Evolutionary conservation across 1,140 invertebrate genomes (phyloP), one percentile per base, ranked within the genome.

Genomic region (Schlechtendalia chinensis): DNA sequence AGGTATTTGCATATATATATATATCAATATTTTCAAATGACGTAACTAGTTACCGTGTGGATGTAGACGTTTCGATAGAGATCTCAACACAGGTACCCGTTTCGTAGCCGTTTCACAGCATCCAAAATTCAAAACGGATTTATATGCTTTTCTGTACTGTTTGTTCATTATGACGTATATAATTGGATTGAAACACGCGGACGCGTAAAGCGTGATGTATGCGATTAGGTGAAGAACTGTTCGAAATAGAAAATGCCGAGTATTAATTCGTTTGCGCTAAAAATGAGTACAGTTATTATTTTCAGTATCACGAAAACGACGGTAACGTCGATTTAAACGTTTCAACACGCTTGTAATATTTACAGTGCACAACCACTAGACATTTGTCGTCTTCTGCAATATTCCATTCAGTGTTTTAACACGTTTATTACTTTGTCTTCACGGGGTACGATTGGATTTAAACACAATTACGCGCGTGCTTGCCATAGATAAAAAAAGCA

Each of bases 131-230:
- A 89, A 81, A n/a, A 88, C 86, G 14, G 85, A 84, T 83, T 86
- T 86, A 84, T 89, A 89, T 2, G 89, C 89, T 81, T 86, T 85
- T 65, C 89, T 83, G 83, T 90, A 90, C 81, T 89, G 89, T 56
- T 87, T 86, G 84, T 90, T 90, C 87, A 89, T 89, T 50, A 89
- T 88, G 14, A 89, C 89, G 82, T 90, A 90, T 61, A 90, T 88
- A 19, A 90, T 86, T 0, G 89, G 89, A 84, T 90, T 90, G 69
- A 89, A 86, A 81, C 88, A 89, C 0, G 88, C 87, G 45, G 87
- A 88, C 32, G 88, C 81, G 83, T 90, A 90, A 29, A 90, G 85
- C 72, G 89, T 84, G 19, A 90, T 83, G 83, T 90, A 90, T 10
- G 88, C 86, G 11, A 89, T 81, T 12, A 90, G 86, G 82, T 90